These are phyloP conservation scores for Hoplostethus atlanticus DNA, from an alignment of 2,797 vertebrate species.

Conservation along the genomic window DNA sequence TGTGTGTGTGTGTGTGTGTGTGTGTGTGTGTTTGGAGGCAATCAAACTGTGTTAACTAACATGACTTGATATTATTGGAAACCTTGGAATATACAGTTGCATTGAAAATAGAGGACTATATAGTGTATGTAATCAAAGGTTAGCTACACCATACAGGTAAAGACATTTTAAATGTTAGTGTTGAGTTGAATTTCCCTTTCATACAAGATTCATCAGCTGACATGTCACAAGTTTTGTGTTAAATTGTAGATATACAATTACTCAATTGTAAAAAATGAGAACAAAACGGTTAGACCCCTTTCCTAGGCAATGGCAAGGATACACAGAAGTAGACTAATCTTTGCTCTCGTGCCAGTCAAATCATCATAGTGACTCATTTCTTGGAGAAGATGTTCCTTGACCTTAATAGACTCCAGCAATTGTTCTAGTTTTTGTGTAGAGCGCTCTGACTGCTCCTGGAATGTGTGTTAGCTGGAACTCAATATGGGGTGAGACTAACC, in stretches of 20 bases:
- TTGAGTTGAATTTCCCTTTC: conserved; percentile 13
- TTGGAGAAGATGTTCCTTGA: conserved; percentile 53
- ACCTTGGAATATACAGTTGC: not conserved
- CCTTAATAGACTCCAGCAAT: conserved; percentile 61
- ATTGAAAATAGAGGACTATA: not conserved
- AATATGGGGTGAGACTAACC: conserved; percentile 45
- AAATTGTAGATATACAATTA: conserved; percentile 32
- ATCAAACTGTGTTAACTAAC: not conserved
- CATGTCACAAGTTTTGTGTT: conserved; percentile 17
- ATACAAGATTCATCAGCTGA: not conserved
- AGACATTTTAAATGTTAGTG: not conserved
- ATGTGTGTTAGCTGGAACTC: conserved; percentile 51
- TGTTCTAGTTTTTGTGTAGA: conserved; percentile 41
- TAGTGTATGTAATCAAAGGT: conserved; percentile 13
- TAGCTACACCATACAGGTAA: not conserved
- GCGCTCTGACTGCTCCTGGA: conserved; percentile 54
- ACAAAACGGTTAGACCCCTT: conserved; percentile 31
- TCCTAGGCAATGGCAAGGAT: conserved; percentile 19
- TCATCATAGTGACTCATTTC: conserved; percentile 59
- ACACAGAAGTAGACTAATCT: conserved; percentile 25
- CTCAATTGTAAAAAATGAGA: conserved; percentile 20
- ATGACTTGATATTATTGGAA: not conserved
- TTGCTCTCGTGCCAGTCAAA: conserved; percentile 45
- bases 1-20: too few relatives aligned
- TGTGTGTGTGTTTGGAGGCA: too few relatives aligned